Evolutionary conservation across 2,888 invertebrate genomes (phyloP).

Genomic region (Hofmannophila pseudospretella): DNA sequence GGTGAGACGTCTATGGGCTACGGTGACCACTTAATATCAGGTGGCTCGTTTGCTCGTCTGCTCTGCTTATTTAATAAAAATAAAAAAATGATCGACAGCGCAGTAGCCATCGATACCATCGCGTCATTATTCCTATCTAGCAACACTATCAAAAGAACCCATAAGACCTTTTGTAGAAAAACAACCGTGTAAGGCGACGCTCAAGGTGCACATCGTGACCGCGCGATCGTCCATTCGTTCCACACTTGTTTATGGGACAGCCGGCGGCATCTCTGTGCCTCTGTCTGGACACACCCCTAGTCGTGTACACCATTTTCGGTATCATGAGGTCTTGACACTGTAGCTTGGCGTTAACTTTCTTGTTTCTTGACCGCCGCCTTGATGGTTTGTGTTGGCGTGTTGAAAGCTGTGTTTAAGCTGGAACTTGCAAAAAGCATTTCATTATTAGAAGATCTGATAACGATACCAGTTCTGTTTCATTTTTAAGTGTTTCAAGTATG

Average conservation of each 20-base stretch:
- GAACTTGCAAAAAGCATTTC: too few species aligned
- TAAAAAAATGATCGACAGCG: too few species aligned
- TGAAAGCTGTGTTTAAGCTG: too few species aligned
- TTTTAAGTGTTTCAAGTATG: too few species aligned
- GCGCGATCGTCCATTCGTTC: slow-evolving; percentile 28
- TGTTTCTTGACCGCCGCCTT: slow-evolving; percentile 4
- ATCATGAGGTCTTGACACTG: slow-evolving; percentile 35
- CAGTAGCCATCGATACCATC: too few species aligned
- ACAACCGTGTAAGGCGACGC: slow-evolving; percentile 20
- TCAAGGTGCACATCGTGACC: slow-evolving; percentile 33
- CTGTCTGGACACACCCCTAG: slow-evolving; percentile 35
- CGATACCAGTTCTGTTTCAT: too few species aligned
- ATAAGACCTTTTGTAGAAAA: slow-evolving; percentile 15
- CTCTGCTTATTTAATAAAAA: too few species aligned
- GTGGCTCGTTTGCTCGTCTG: too few species aligned
- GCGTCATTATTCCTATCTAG: too few species aligned
- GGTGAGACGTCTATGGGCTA: too few species aligned
- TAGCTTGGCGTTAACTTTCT: slow-evolving; percentile 8
- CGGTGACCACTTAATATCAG: too few species aligned
- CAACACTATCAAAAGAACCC: neutral
- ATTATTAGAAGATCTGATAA: too few species aligned
- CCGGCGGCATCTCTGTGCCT: slow-evolving; percentile 42
- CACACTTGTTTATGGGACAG: slow-evolving; percentile 34
- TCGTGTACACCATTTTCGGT: slow-evolving; percentile 50
- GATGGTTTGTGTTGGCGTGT: neutral